These are phyloP conservation scores for Cordilura impudica DNA, from an alignment of 2,888 invertebrate species.

Conservation along the genomic window DNA sequence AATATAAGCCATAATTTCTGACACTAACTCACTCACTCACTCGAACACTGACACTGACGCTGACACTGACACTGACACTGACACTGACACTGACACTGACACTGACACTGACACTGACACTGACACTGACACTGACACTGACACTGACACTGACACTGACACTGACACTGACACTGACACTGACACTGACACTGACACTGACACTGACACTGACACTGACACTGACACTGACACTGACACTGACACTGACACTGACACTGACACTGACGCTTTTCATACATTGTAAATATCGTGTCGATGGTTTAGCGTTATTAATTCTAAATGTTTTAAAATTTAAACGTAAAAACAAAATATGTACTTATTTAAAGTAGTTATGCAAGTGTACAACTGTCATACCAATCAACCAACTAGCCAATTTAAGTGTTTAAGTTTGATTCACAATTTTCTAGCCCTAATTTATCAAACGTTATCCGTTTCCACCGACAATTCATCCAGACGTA, in stretches of 20 bases:
- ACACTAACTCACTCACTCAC: slow-evolving; percentile 35
- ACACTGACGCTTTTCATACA: slow-evolving; percentile 19
- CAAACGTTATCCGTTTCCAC: too few relatives aligned
- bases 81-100: too few relatives aligned
- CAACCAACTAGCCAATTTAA: not conserved
- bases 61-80: too few relatives aligned
- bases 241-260: not conserved
- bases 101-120: too few relatives aligned
- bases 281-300: slow-evolving; percentile 61
- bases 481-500: too few relatives aligned
- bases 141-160: not conserved
- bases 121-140: not conserved
- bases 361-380: slow-evolving; percentile 38
- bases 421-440: too few relatives aligned
- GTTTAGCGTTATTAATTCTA: slow-evolving; percentile 63
- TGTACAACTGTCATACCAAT: slow-evolving; percentile 30
- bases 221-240: not conserved
- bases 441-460: too few relatives aligned
- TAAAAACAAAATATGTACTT: slow-evolving; percentile 42
- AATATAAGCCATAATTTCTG: slow-evolving; percentile 61
- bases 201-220: not conserved
- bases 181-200: slow-evolving; percentile 4
- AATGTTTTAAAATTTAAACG: slow-evolving; percentile 57
- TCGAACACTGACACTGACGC: not conserved
- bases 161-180: slow-evolving; percentile 6